Base-by-base conservation (phyloP, 2,888 invertebrate species). In the Alitta virens region DNA sequence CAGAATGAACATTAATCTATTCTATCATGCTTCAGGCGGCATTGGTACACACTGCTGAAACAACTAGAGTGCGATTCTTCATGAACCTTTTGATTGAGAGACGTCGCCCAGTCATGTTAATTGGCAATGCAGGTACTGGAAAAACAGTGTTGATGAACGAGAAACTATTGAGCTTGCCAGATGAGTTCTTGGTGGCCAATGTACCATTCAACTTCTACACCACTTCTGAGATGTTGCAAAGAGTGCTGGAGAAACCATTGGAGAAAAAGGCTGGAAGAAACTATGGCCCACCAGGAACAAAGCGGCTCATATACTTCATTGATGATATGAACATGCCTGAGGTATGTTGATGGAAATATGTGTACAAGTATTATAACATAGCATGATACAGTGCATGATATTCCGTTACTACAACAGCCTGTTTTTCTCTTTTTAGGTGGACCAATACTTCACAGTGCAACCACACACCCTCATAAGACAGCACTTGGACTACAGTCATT, bases 281-380 rank as follows among this genome's bases (percentile, higher is more conserved):
- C 83, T 97, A 90, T 76, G 97, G 95, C 0, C 97, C 97, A 16
- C 95, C 95, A 0, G 95, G 96, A 16, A 94, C 89, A 75, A 94
- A 95, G 83, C 91, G 91, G 0, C 85, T 97, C 49, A 88, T 97
- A 66, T 97, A 95, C 81, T 97, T 97, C 78, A 90, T 97, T 64
- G 97, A 97, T 77, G 97, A 97, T 76, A 90, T 97, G 90, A 97
- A 97, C 78, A 97, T 97, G 95, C 96, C 97, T 0, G 94, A 94
- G 86, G 92, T 92, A 23, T 5, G 46, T 46, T n/a, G n/a, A n/a
- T n/a, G n/a, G n/a, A n/a, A n/a, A n/a, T n/a, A n/a, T n/a, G n/a
- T n/a, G n/a, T n/a, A n/a, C n/a, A n/a, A n/a, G n/a, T n/a, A n/a
- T n/a, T n/a, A n/a, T n/a, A n/a, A n/a, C n/a, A n/a, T n/a, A n/a